A percentile compares a stretch with the other conserved stretches of the same genome.
These are phyloP conservation scores for Remorina albescens DNA, from an alignment of 2,797 vertebrate species.

Conservation along the genomic window DNA sequence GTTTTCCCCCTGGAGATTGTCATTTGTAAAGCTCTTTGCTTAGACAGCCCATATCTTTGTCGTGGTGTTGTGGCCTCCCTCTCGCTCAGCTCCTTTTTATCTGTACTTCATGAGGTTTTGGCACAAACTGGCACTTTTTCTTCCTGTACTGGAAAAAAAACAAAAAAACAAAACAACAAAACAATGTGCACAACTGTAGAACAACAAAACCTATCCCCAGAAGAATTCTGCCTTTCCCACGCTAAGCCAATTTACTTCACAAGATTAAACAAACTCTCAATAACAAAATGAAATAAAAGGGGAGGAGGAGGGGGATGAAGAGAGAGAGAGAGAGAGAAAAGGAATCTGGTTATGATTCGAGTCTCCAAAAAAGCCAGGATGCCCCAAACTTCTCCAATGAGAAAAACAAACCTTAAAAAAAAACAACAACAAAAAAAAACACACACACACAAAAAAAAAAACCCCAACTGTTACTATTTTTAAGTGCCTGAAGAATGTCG, in stretches of 20 bases:
- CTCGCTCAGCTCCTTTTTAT: slow-evolving; percentile 79
- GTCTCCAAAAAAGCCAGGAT: slow-evolving; percentile 78
- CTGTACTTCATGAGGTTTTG: slow-evolving; percentile 85
- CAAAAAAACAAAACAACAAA: slow-evolving; percentile 42
- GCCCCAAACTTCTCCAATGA: slow-evolving; percentile 81
- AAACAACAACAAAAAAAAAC: too few relatives aligned
- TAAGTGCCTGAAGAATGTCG: slow-evolving; percentile 84
- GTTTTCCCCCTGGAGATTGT: slow-evolving; percentile 76
- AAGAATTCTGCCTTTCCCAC: slow-evolving; percentile 84
- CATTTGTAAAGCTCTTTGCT: slow-evolving; percentile 85
- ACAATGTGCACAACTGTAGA: slow-evolving; percentile 75
- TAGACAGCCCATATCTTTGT: slow-evolving; percentile 85
- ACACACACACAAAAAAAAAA: too few relatives aligned
- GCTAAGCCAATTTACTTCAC: slow-evolving; percentile 83
- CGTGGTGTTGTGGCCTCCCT: slow-evolving; percentile 81
- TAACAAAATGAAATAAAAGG: slow-evolving; percentile 77
- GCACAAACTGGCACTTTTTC: slow-evolving; percentile 80
- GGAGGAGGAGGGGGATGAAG: slow-evolving; percentile 37
- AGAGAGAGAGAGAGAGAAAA: slow-evolving; percentile 16
- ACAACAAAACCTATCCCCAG: slow-evolving; percentile 81
- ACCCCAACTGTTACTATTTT: slow-evolving; percentile 86
- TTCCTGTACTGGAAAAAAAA: slow-evolving; percentile 61
- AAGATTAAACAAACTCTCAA: slow-evolving; percentile 85
- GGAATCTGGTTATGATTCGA: slow-evolving; percentile 86
- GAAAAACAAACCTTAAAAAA: slow-evolving; percentile 82